Conservation (phyloP, 1,140 invertebrate genomes). For the Panagrolaimus sp. region DNA sequence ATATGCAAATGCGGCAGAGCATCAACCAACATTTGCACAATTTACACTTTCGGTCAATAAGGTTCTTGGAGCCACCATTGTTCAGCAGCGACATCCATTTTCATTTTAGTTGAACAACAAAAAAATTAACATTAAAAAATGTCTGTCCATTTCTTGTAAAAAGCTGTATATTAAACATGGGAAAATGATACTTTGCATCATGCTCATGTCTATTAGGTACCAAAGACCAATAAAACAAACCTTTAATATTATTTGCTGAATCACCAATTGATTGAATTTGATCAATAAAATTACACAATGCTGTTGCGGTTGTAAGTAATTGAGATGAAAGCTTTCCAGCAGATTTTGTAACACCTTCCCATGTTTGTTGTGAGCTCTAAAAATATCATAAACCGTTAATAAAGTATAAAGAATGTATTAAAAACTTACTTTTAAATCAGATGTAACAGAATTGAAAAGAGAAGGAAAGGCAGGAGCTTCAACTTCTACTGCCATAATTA, state of each 20-base stretch:
- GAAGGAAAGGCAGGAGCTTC: slow-evolving; percentile 9
- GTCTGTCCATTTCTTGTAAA: too few species aligned
- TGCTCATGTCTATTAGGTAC: not conserved
- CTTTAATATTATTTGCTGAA: slow-evolving; percentile 41
- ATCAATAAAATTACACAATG: slow-evolving; percentile 33
- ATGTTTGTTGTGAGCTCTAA: slow-evolving; percentile 33
- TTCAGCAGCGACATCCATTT: too few species aligned
- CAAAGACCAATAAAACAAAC: slow-evolving; percentile 10
- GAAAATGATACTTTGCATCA: too few species aligned
- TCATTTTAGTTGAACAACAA: too few species aligned
- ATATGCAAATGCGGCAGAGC: too few species aligned
- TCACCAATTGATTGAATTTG: slow-evolving; percentile 38
- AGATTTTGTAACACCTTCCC: slow-evolving; percentile 27
- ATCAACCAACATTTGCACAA: too few species aligned
- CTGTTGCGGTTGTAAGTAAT: slow-evolving; percentile 21
- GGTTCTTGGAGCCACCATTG: too few species aligned
- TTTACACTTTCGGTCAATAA: too few species aligned
- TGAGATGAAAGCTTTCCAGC: slow-evolving; percentile 39
- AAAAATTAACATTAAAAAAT: too few species aligned
- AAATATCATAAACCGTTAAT: not conserved
- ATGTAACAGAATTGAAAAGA: not conserved
- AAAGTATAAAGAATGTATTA: not conserved
- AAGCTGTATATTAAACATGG: too few species aligned
- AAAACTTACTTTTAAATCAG: slow-evolving; percentile 16
- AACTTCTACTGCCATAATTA: slow-evolving; percentile 10